A percentile compares a stretch with the other conserved stretches of the same genome.
Evolutionary conservation across 2,888 invertebrate species (phyloP).

Genomic region (Eupithecia centaureata): DNA sequence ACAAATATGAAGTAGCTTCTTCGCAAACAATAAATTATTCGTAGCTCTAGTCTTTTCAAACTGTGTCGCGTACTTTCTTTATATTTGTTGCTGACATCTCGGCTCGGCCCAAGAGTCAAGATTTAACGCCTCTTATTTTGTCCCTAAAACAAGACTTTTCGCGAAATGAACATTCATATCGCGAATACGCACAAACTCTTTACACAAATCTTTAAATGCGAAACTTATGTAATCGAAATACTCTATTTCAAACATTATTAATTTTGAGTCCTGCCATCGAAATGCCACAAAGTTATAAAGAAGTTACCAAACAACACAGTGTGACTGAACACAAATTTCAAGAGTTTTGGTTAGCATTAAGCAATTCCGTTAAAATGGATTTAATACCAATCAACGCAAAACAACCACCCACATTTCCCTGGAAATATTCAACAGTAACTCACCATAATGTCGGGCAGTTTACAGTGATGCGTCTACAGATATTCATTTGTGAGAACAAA

Average conservation of each 20-base stretch:
- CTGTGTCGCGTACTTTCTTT: constrained; percentile 60
- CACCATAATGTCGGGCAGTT: constrained; percentile 61
- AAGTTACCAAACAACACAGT: constrained; percentile 17
- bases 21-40: constrained; percentile 68
- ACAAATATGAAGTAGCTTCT: constrained; percentile 65
- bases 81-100: constrained; percentile 57
- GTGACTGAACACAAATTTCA: constrained; percentile 28
- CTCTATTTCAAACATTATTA: constrained; percentile 18
- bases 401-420: constrained; percentile 48
- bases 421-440: constrained; percentile 58
- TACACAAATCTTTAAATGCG: constrained; percentile 25
- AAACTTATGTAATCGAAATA: constrained; percentile 15
- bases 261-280: constrained; percentile 9
- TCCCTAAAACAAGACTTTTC: constrained; percentile 46
- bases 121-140: constrained; percentile 48
- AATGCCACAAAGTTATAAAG: constrained; percentile 11
- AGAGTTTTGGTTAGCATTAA: constrained; percentile 39
- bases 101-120: constrained; percentile 46
- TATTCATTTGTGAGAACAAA: constrained; percentile 61
- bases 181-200: constrained; percentile 34
- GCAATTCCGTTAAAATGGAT: constrained; percentile 35
- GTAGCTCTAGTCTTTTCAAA: constrained; percentile 48
- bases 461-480: constrained; percentile 61
- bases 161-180: constrained; percentile 39
- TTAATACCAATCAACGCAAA: constrained; percentile 44